phyloP scores from a whole-genome alignment of 2,797 vertebrate genomes.

The Sciurus vulgaris region DNA sequence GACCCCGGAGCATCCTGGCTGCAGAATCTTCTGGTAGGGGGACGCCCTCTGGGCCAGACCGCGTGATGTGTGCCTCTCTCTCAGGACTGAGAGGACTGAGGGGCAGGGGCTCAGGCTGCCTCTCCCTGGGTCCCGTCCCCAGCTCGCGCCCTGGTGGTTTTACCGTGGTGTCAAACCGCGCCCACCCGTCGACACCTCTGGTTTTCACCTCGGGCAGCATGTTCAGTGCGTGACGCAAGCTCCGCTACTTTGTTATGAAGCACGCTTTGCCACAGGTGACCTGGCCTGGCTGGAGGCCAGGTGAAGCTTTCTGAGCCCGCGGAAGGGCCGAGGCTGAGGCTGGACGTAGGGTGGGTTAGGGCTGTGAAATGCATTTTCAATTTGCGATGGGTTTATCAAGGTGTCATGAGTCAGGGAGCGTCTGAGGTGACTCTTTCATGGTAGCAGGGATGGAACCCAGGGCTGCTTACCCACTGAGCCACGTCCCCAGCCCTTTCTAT shows the following conservation, averaged over 20 bases:
- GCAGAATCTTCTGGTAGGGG: background rate
- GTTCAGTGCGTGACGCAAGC: background rate
- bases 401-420: background rate
- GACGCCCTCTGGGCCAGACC: background rate
- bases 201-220: background rate
- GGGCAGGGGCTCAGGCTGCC: fast-evolving
- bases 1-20: background rate
- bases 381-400: background rate
- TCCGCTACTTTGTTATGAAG: background rate
- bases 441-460: no score
- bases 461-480: no score
- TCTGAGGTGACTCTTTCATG: background rate
- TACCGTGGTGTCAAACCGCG: no score
- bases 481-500: no score
- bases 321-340: background rate
- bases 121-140: background rate
- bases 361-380: background rate
- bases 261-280: background rate
- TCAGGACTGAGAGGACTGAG: fast-evolving
- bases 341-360: background rate
- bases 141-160: background rate
- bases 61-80: fast-evolving
- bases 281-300: no score
- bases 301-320: no score
- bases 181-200: no score